A percentile compares a stretch with the other conserved stretches of the same genome.
These are phyloP conservation scores for Euthynnus affinis DNA, from an alignment of 2,797 vertebrate species.

Conservation along the genomic window DNA sequence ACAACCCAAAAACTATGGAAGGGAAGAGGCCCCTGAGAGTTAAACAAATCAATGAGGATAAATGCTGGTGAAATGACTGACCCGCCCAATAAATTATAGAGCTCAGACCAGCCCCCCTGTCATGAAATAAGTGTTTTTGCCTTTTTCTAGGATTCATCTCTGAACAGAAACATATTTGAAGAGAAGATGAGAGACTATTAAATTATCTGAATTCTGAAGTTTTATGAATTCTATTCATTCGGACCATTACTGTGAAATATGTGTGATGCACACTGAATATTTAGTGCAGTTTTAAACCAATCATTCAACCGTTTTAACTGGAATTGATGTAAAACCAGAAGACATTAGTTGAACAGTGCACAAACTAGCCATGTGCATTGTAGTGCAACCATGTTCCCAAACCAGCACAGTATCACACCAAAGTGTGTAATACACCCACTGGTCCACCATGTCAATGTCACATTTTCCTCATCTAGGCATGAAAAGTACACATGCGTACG, in stretches of 20 bases:
- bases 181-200: conserved; percentile 23
- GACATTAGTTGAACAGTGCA: neutral
- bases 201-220: neutral
- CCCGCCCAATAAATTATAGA: conserved; percentile 55
- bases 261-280: neutral
- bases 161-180: neutral
- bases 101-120: conserved; percentile 16
- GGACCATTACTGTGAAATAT: neutral
- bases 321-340: neutral
- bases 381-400: neutral
- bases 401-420: too few relatives aligned
- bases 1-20: conserved; percentile 36
- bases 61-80: conserved; percentile 56
- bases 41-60: conserved; percentile 66
- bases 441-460: too few relatives aligned
- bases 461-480: too few relatives aligned
- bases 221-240: neutral
- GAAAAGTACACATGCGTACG: too few relatives aligned
- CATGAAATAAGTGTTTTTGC: conserved; percentile 18
- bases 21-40: conserved; percentile 52
- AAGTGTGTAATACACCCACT: too few relatives aligned
- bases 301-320: neutral
- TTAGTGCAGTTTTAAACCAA: neutral
- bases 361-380: neutral
- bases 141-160: conserved; percentile 8